Conservation (phyloP, 92 coral and sea anemone species). For the Porites rus region DNA sequence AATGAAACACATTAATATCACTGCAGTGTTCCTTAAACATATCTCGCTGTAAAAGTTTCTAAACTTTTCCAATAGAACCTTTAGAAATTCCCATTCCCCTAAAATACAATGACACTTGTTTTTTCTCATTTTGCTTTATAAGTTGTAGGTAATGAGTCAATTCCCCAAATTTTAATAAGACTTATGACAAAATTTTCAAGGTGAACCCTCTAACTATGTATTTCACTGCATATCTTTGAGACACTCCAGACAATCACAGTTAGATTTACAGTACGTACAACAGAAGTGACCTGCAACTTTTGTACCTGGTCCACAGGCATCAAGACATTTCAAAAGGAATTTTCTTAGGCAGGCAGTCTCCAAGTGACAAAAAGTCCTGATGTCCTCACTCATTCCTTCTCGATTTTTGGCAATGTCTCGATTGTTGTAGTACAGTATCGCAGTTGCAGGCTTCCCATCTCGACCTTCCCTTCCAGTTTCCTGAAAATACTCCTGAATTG, state of each 20-base stretch:
- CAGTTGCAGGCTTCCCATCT: no score
- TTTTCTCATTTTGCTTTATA: conserved; percentile 1
- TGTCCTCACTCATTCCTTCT: conserved; percentile 1
- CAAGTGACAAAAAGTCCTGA: conserved; percentile 1
- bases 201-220: neutral
- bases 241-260: conserved; percentile 1
- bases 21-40: no score
- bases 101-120: no score
- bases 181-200: neutral
- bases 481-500: no score
- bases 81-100: no score
- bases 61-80: no score
- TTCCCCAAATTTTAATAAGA: neutral
- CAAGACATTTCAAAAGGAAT: conserved; percentile 46
- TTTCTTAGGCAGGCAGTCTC: conserved; percentile 24
- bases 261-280: neutral
- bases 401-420: no score
- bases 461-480: no score
- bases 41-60: no score
- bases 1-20: no score
- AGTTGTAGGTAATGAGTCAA: conserved; percentile 3
- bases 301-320: neutral
- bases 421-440: no score
- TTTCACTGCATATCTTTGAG: neutral
- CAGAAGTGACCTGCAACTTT: no score